A percentile compares a stretch with the other conserved stretches of the same genome.
These are phyloP conservation scores for Ataeniobius toweri DNA, from an alignment of 2,797 vertebrate species.

Conservation along the genomic window DNA sequence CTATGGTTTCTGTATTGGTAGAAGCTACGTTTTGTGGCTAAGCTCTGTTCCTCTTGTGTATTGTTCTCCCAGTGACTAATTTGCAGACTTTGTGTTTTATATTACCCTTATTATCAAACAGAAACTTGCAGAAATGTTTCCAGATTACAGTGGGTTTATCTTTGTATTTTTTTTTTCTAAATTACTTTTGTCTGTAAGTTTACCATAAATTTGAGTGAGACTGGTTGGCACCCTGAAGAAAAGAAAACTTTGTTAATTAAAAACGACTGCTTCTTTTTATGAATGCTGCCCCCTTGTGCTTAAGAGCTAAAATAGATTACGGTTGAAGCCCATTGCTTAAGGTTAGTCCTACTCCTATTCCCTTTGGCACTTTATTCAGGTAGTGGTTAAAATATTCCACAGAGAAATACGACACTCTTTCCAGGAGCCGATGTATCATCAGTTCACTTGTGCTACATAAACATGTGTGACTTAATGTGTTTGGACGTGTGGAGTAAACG, in stretches of 20 bases:
- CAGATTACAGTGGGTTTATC: neutral
- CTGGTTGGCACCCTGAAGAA: neutral
- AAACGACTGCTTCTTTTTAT: slow-evolving; percentile 12
- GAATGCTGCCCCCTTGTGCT: slow-evolving; percentile 65
- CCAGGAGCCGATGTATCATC: neutral
- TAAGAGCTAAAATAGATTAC: neutral
- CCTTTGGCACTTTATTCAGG: neutral
- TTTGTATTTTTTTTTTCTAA: neutral
- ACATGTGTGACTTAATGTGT: too few species aligned
- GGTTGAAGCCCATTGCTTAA: neutral
- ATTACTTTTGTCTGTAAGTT: neutral
- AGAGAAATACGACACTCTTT: neutral
- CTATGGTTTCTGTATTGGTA: slow-evolving; percentile 16
- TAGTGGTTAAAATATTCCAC: neutral
- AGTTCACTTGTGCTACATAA: neutral
- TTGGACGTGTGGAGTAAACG: too few species aligned
- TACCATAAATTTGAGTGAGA: neutral
- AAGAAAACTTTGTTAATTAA: neutral
- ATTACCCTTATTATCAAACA: neutral
- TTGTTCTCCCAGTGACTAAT: slow-evolving; percentile 5
- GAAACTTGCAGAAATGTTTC: neutral
- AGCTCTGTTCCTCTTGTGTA: slow-evolving; percentile 7
- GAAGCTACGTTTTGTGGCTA: slow-evolving; percentile 8
- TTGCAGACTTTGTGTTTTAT: neutral
- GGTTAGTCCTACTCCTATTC: neutral